Evolutionary conservation across 2,888 invertebrate species (phyloP).

Genomic region (Zele albiditarsus): DNA sequence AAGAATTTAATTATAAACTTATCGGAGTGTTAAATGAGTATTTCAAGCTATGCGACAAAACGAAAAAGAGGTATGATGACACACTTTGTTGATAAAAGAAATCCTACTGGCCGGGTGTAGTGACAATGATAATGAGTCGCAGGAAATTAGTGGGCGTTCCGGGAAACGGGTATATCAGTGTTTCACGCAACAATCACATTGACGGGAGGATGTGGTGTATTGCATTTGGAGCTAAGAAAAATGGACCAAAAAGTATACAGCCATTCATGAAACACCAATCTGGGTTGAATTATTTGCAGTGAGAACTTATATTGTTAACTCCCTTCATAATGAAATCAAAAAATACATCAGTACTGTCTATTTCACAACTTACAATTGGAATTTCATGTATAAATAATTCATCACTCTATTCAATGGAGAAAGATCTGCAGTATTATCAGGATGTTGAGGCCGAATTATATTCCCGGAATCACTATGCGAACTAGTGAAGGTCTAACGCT

Average conservation of each 20-base stretch:
- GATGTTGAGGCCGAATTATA: neutral
- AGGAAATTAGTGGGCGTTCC: constrained; percentile 14
- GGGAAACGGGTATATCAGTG: constrained; percentile 18
- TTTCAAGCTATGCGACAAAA: neutral
- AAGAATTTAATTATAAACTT: no score
- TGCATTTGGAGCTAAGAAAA: neutral
- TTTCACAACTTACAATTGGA: no score
- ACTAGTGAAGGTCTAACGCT: neutral
- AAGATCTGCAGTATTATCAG: no score
- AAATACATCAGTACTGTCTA: no score
- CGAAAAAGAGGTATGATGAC: neutral
- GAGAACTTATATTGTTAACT: no score
- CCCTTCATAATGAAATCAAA: no score
- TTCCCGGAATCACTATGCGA: neutral
- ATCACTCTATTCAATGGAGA: no score
- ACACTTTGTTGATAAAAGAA: constrained; percentile 1
- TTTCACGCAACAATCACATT: neutral
- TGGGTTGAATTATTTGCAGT: no score
- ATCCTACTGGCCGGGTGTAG: neutral
- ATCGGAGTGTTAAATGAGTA: neutral
- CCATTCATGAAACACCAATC: no score
- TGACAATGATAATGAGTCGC: neutral
- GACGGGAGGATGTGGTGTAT: no score
- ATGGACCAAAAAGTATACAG: neutral
- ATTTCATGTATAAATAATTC: no score